These are phyloP conservation scores for Apogon hyalosoma DNA, from an alignment of 2,797 vertebrate species.

Conservation along the genomic window DNA sequence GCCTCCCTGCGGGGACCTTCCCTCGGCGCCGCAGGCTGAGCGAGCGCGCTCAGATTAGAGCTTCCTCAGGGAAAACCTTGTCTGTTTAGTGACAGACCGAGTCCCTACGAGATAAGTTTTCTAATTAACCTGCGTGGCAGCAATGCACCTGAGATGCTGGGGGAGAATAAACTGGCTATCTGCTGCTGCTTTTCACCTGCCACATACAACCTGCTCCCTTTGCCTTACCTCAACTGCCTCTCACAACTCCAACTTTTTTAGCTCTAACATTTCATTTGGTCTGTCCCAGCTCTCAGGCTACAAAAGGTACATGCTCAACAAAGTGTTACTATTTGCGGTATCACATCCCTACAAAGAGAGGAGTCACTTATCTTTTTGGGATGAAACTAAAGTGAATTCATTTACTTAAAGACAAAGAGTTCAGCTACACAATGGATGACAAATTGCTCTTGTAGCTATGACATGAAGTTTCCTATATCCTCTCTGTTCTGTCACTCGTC, in stretches of 20 bases:
- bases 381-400: not conserved
- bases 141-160: constrained; percentile 68
- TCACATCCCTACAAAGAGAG: not conserved
- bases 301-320: constrained; percentile 6
- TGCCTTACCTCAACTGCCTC: constrained; percentile 35
- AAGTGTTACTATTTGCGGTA: not conserved
- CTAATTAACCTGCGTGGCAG: constrained; percentile 92
- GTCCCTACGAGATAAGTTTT: constrained; percentile 92
- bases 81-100: constrained; percentile 81
- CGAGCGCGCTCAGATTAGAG: constrained; percentile 86
- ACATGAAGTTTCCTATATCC: not conserved
- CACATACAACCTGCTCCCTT: constrained; percentile 37
- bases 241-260: constrained; percentile 33
- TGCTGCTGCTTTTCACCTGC: constrained; percentile 41
- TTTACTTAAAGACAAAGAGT: constrained; percentile 5
- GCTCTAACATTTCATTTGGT: constrained; percentile 9
- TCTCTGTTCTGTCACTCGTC: too few relatives aligned
- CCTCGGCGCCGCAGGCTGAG: constrained; percentile 77
- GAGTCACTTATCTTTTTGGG: not conserved
- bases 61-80: constrained; percentile 81
- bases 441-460: not conserved
- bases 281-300: constrained; percentile 3
- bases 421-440: not conserved
- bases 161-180: constrained; percentile 79
- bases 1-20: constrained; percentile 36